Conservation (phyloP, 2,113 vertebrate species). For the Entelurus aequoreus region DNA sequence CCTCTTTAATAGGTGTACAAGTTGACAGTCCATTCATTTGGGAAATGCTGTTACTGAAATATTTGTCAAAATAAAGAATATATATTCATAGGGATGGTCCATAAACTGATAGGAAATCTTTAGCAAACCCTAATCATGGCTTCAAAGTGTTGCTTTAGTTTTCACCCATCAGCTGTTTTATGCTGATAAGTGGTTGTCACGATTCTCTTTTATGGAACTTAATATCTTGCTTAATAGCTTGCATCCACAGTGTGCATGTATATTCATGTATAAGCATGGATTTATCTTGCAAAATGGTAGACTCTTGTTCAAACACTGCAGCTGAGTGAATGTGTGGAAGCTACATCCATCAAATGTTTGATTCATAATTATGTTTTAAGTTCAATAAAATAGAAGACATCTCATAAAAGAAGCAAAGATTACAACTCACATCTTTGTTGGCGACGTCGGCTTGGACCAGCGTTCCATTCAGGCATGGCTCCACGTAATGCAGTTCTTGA, state of each 20-base stretch:
- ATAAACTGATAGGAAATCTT: background rate
- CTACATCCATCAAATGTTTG: too few species aligned
- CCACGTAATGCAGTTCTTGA: constrained; percentile 92
- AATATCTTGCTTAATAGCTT: background rate
- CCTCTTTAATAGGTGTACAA: too few species aligned
- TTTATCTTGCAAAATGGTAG: constrained; percentile 24
- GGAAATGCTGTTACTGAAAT: too few species aligned
- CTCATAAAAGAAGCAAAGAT: background rate
- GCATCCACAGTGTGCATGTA: background rate
- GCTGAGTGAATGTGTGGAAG: too few species aligned
- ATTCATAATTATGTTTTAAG: too few species aligned
- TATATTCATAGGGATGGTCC: too few species aligned
- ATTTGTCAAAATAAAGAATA: too few species aligned
- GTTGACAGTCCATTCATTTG: too few species aligned
- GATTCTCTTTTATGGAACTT: background rate
- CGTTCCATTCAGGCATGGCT: constrained; percentile 92
- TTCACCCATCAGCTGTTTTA: background rate
- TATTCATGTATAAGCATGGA: constrained; percentile 7
- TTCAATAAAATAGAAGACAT: background rate
- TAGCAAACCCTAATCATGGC: background rate
- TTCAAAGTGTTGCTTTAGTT: background rate
- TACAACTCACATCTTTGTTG: constrained; percentile 91
- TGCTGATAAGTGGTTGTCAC: background rate
- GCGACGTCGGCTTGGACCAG: constrained; percentile 94
- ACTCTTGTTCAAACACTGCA: constrained; percentile 5